Evolutionary conservation across 2,113 vertebrate genomes (phyloP).

Genomic region (Phoenicopterus ruber): DNA sequence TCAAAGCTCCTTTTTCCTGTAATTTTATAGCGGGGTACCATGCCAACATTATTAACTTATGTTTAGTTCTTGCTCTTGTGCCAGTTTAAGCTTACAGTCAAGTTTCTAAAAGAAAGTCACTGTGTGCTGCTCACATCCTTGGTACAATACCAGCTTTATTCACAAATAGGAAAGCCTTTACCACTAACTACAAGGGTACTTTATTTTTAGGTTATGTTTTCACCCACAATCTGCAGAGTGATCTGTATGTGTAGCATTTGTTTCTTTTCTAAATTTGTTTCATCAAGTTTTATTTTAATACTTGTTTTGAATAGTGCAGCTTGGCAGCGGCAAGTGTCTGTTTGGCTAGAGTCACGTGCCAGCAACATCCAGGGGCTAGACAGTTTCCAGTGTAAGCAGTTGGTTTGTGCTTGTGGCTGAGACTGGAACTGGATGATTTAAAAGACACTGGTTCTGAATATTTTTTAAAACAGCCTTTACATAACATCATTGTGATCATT

Average conservation of each 20-base stretch:
- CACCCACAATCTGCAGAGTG: neutral
- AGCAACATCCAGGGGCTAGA: neutral
- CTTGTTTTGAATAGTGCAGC: neutral
- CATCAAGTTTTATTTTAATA: neutral
- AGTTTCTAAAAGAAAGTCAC: neutral
- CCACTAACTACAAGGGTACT: neutral
- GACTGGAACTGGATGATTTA: neutral
- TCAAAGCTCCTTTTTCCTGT: neutral
- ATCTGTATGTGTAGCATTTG: neutral
- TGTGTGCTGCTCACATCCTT: neutral
- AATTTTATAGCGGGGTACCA: neutral
- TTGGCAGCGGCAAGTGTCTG: neutral
- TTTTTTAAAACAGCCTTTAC: neutral
- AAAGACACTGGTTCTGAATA: neutral
- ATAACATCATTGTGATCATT: neutral
- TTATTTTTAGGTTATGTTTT: constrained; percentile 50
- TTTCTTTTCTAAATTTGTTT: constrained; percentile 11
- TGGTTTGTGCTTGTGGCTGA: neutral
- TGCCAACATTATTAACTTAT: neutral
- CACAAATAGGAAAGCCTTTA: neutral
- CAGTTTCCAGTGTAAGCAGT: neutral
- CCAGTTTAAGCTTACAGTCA: neutral
- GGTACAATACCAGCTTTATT: constrained; percentile 30
- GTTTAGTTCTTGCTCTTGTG: neutral
- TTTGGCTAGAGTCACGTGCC: neutral